These are phyloP conservation scores for Girardinus metallicus DNA, from an alignment of 2,797 vertebrate genomes.

Conservation along the genomic window DNA sequence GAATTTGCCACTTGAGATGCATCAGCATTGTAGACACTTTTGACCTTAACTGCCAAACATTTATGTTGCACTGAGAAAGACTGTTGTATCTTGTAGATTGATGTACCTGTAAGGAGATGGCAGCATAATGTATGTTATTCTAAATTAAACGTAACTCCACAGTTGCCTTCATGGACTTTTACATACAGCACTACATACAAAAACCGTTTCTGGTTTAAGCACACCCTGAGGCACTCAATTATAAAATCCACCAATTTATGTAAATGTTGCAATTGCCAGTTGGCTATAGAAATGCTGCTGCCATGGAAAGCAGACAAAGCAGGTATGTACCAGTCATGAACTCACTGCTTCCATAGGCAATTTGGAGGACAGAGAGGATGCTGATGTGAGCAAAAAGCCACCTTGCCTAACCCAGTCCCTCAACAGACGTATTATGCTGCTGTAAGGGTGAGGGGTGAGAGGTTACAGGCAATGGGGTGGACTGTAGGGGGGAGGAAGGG, in stretches of 20 bases:
- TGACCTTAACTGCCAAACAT: neutral
- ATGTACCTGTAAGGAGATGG: neutral
- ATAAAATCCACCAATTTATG: conserved; percentile 8
- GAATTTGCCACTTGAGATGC: neutral
- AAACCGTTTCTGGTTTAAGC: neutral
- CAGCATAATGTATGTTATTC: neutral
- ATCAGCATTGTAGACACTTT: neutral
- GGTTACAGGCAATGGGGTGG: conserved; percentile 58
- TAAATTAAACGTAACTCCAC: neutral
- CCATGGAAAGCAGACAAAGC: conserved; percentile 41
- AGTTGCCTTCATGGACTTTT: neutral
- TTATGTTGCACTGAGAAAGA: neutral
- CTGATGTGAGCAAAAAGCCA: conserved; percentile 74
- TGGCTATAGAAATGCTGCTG: conserved; percentile 26
- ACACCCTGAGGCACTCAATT: conserved; percentile 1
- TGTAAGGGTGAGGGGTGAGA: conserved; percentile 72
- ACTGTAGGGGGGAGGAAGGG: conserved; percentile 30
- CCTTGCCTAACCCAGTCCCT: conserved; percentile 52
- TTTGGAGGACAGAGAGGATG: conserved; percentile 70
- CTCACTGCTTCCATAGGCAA: conserved; percentile 61
- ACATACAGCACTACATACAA: neutral
- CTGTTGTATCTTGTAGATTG: neutral
- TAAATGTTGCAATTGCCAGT: conserved; percentile 13
- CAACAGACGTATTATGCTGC: conserved; percentile 72
- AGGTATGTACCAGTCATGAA: conserved; percentile 19